Evolutionary conservation across 2,888 invertebrate species (phyloP).

Genomic region (Aricia artaxerxes): DNA sequence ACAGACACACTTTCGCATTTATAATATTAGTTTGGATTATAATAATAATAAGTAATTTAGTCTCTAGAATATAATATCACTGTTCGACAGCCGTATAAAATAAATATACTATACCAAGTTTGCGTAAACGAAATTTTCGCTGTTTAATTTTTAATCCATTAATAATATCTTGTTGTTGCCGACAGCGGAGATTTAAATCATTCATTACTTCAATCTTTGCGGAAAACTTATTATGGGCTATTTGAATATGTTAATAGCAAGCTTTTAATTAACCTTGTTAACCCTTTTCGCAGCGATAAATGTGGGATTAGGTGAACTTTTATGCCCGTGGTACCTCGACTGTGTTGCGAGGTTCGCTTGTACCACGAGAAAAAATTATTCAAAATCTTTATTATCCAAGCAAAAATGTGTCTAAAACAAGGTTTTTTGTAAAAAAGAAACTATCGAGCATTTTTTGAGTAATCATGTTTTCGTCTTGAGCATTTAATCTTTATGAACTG

Average conservation of each 20-base stretch:
- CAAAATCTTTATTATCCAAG: no score
- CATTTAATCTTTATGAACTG: no score
- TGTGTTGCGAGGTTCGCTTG: neutral
- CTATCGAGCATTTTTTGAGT: no score
- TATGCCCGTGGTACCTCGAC: neutral
- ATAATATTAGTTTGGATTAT: no score
- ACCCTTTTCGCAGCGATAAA: constrained; percentile 19
- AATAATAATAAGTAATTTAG: neutral
- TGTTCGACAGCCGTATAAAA: neutral
- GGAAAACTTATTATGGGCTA: constrained; percentile 28
- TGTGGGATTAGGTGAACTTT: neutral
- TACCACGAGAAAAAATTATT: neutral
- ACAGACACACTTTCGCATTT: no score
- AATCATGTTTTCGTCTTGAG: no score
- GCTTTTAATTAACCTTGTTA: constrained; percentile 23
- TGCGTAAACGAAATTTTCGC: neutral
- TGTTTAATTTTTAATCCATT: constrained; percentile 20
- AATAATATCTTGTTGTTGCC: constrained; percentile 13
- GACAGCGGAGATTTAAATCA: constrained; percentile 18
- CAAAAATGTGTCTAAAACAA: no score
- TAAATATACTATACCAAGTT: neutral
- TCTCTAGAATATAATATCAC: neutral
- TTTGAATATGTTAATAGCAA: constrained; percentile 27
- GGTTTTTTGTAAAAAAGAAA: no score
- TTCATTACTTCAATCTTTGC: constrained; percentile 23